These are phyloP conservation scores for Portunus trituberculatus DNA, from an alignment of 1,140 invertebrate genomes.

Conservation along the genomic window DNA sequence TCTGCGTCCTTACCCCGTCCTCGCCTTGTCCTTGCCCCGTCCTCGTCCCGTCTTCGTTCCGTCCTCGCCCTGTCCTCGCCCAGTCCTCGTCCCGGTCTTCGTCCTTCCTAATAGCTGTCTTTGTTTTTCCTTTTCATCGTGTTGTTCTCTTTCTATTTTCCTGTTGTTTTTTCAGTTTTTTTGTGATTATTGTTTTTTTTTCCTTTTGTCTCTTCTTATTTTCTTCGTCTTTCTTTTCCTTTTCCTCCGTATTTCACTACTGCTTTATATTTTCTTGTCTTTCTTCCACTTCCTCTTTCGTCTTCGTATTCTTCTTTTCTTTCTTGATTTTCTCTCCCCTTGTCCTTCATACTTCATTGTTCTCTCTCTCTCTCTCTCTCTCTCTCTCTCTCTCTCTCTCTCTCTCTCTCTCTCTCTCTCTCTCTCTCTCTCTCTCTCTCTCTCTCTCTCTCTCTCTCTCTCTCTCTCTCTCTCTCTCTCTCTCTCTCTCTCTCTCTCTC, in stretches of 20 bases:
- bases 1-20: not conserved
- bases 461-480: no score
- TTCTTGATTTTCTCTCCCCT: not conserved
- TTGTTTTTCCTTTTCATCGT: not conserved
- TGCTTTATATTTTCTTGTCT: not conserved
- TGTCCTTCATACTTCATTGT: not conserved
- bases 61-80: not conserved
- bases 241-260: not conserved
- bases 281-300: not conserved
- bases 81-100: not conserved
- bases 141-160: not conserved
- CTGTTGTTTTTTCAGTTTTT: not conserved
- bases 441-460: no score
- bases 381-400: not conserved
- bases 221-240: slow-evolving; percentile 5
- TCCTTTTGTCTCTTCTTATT: not conserved
- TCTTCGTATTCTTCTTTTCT: not conserved
- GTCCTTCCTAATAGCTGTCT: not conserved
- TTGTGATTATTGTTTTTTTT: not conserved
- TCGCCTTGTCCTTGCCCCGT: not conserved
- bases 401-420: not conserved
- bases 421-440: not conserved
- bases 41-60: not conserved
- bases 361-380: not conserved
- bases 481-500: no score